Evolutionary conservation across 37 sponge, comb jelly and placozoan species (phyloP).

Genomic region (Agelas oroides): DNA sequence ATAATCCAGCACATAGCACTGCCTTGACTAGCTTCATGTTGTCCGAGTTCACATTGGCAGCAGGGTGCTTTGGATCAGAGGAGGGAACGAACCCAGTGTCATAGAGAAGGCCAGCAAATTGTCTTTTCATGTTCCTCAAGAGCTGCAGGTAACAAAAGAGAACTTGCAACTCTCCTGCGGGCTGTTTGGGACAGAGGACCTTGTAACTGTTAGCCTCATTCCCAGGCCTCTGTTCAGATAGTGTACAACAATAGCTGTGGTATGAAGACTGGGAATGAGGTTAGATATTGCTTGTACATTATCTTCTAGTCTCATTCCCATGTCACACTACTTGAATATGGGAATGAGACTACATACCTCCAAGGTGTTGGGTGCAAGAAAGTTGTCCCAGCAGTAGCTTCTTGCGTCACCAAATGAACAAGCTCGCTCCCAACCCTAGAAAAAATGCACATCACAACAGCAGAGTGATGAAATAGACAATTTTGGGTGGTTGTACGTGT

Average conservation of each 20-base stretch:
- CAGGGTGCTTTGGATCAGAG: conserved; percentile 43
- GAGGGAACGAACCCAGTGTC: conserved; percentile 67
- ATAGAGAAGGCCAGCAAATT: conserved; percentile 80
- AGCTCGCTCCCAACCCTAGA: conserved; percentile 67
- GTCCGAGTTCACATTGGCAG: conserved; percentile 68
- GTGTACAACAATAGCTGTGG: too few species aligned
- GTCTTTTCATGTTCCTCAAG: conserved; percentile 74
- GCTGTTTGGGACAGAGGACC: too few species aligned
- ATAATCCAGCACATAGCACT: conserved; percentile 84
- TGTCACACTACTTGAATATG: too few species aligned
- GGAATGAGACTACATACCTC: conserved; percentile 43
- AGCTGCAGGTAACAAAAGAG: conserved; percentile 33
- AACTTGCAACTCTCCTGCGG: too few species aligned
- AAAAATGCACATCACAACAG: not conserved
- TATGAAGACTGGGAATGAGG: too few species aligned
- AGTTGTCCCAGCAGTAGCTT: conserved; percentile 81
- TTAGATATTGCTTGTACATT: too few species aligned
- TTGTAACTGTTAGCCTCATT: too few species aligned
- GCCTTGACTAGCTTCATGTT: conserved; percentile 82
- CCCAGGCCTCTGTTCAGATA: too few species aligned
- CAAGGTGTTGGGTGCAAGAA: conserved; percentile 72
- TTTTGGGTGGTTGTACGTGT: too few species aligned
- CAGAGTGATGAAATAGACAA: not conserved
- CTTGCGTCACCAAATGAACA: conserved; percentile 27
- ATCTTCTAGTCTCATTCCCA: too few species aligned